Percentiles rank a stretch among this genome's conserved stretches.
These are phyloP conservation scores for Hyperopisus bebe DNA, from an alignment of 2,113 vertebrate species.

Conservation along the genomic window DNA sequence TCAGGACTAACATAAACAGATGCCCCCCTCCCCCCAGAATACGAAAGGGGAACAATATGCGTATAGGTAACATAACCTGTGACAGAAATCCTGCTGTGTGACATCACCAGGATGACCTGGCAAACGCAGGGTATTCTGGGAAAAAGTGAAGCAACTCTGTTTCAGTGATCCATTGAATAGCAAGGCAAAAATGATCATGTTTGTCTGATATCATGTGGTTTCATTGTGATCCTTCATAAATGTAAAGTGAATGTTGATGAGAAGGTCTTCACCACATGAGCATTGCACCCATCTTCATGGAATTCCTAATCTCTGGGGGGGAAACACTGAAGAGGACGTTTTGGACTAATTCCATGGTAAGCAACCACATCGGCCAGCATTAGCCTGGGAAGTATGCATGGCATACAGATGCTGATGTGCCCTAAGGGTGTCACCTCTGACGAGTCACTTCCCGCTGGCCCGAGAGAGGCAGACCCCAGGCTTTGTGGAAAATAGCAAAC, in stretches of 20 bases:
- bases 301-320: not conserved
- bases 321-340: not conserved
- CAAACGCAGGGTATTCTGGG: not conserved
- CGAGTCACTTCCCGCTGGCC: slow-evolving; percentile 32
- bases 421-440: slow-evolving; percentile 35
- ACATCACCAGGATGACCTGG: not conserved
- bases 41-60: not conserved
- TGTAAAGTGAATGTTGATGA: not conserved
- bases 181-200: not conserved
- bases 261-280: not conserved
- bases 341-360: not conserved
- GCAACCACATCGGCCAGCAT: slow-evolving; percentile 46
- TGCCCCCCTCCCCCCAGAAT: not conserved
- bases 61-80: not conserved
- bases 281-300: not conserved
- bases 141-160: not conserved
- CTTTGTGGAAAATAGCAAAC: slow-evolving; percentile 31
- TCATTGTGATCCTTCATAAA: not conserved
- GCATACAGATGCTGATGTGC: slow-evolving; percentile 29
- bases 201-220: not conserved
- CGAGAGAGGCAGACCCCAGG: slow-evolving; percentile 25
- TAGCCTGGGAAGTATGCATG: slow-evolving; percentile 31
- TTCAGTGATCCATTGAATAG: not conserved
- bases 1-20: not conserved
- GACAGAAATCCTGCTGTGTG: not conserved